Evolutionary conservation across 2,888 invertebrate genomes (phyloP).

Genomic region (Pseudoips prasinana): DNA sequence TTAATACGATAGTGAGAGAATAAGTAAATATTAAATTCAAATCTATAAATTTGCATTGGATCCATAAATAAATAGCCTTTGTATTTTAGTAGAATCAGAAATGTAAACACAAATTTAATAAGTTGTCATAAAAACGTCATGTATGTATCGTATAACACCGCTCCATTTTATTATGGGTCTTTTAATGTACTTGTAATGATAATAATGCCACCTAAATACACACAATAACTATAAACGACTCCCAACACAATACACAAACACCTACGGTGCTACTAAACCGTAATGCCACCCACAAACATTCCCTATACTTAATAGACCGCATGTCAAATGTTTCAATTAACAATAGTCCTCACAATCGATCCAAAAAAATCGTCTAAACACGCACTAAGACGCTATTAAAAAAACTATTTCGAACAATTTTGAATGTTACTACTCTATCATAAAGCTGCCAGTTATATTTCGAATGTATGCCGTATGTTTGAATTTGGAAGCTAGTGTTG

Average conservation of each 20-base stretch:
- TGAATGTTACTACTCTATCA: slow-evolving; percentile 6
- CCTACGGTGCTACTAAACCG: slow-evolving; percentile 14
- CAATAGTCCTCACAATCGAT: slow-evolving; percentile 46
- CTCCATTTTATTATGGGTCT: too few relatives aligned
- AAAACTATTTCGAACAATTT: slow-evolving; percentile 10
- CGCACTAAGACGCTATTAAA: slow-evolving; percentile 1
- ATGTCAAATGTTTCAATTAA: slow-evolving; percentile 58
- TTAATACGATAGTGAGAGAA: too few relatives aligned
- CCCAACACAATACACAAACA: slow-evolving; percentile 24
- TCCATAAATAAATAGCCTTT: too few relatives aligned
- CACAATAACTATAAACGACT: slow-evolving; percentile 19
- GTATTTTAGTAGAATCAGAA: too few relatives aligned
- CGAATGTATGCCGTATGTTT: background rate
- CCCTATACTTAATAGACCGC: slow-evolving; percentile 46
- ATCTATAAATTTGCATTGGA: too few relatives aligned
- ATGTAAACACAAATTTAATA: too few relatives aligned
- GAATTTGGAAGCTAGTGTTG: slow-evolving; percentile 7
- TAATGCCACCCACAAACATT: slow-evolving; percentile 46
- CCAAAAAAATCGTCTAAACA: slow-evolving; percentile 30
- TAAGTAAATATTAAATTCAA: too few relatives aligned
- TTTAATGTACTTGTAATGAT: background rate
- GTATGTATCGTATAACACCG: too few relatives aligned
- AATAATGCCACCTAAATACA: slow-evolving; percentile 8
- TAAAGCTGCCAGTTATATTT: slow-evolving; percentile 6
- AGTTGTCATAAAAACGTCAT: too few relatives aligned